Evolutionary conservation across 2,797 vertebrate species (phyloP).

Genomic region (Girardinus metallicus): DNA sequence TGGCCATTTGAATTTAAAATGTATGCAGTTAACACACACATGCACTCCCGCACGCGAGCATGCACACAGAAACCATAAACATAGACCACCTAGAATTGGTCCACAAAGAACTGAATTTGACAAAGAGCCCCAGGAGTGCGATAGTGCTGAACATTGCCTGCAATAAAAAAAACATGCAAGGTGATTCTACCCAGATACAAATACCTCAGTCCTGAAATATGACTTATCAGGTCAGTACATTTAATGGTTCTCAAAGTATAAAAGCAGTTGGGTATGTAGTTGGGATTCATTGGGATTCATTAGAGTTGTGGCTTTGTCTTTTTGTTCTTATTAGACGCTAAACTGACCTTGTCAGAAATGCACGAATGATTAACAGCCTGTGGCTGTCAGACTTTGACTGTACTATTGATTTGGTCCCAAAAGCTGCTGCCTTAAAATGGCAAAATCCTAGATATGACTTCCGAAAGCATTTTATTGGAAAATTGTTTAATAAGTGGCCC

Average conservation of each 20-base stretch:
- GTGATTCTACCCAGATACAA: background rate
- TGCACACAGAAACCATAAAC: background rate
- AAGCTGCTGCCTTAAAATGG: background rate
- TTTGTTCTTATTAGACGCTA: background rate
- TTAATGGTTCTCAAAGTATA: background rate
- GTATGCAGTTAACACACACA: background rate
- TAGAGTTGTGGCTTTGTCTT: background rate
- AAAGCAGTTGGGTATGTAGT: background rate
- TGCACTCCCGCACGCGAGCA: too few species aligned
- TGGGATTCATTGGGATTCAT: too few species aligned
- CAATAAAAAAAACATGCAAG: background rate
- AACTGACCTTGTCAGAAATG: background rate
- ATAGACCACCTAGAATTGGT: background rate
- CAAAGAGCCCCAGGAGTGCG: background rate
- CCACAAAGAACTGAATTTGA: background rate
- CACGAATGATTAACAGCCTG: background rate
- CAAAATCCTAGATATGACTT: background rate
- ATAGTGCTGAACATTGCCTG: background rate
- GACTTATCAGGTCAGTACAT: background rate
- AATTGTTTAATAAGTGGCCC: background rate
- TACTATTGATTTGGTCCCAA: background rate
- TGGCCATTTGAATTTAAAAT: background rate
- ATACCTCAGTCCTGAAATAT: background rate
- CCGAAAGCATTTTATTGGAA: background rate
- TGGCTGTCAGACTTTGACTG: background rate